phyloP scores from a whole-genome alignment of 1,140 invertebrate species.

The Temnothorax longispinosus region DNA sequence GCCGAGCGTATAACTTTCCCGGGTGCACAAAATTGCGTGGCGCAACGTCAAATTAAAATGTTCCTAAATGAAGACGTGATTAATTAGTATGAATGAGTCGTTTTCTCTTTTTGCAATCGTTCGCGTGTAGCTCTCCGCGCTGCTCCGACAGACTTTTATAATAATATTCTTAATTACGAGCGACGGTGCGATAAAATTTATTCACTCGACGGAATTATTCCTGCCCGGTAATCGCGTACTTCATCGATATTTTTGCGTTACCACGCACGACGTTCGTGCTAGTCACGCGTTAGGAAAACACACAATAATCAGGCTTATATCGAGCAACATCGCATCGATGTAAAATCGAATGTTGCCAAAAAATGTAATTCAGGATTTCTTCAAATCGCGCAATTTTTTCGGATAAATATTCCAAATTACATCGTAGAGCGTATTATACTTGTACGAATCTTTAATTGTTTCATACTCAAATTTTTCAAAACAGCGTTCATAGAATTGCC shows the following conservation, averaged over 20 bases:
- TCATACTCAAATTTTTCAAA: not conserved
- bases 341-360: slow-evolving; percentile 42
- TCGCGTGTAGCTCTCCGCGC: not conserved
- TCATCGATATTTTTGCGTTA: slow-evolving; percentile 68
- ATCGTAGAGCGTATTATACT: too few species aligned
- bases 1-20: not conserved
- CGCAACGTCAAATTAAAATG: slow-evolving; percentile 32
- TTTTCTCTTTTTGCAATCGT: not conserved
- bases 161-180: slow-evolving; percentile 66
- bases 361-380: not conserved
- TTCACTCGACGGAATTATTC: slow-evolving; percentile 59
- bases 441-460: not conserved
- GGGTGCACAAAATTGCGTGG: slow-evolving; percentile 19
- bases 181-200: slow-evolving; percentile 69
- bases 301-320: slow-evolving; percentile 63
- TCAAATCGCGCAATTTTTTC: not conserved
- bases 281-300: slow-evolving; percentile 67
- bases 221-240: slow-evolving; percentile 52
- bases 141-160: slow-evolving; percentile 37
- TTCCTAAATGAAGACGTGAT: slow-evolving; percentile 34
- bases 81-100: slow-evolving; percentile 46
- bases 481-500: not conserved
- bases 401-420: not conserved
- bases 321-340: slow-evolving; percentile 57
- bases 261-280: slow-evolving; percentile 62